Conservation (phyloP, 2,797 vertebrate species). For the Euphonia xanthogaster region DNA sequence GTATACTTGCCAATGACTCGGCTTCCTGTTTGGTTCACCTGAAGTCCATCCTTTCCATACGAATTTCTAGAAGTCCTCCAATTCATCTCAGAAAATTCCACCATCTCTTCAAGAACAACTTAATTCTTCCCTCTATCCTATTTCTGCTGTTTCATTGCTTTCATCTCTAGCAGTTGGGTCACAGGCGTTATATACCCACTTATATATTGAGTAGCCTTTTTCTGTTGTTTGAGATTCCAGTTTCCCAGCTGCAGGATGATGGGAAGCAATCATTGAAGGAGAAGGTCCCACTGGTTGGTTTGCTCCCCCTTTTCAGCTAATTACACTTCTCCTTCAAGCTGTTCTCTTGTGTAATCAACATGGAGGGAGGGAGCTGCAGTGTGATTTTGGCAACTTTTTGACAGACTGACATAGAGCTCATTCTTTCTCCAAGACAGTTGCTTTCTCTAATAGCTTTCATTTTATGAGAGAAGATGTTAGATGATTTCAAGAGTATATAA, state of each 20-base stretch:
- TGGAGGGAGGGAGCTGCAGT: neutral
- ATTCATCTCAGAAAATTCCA: neutral
- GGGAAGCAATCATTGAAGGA: neutral
- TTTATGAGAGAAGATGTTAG: neutral
- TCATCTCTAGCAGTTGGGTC: neutral
- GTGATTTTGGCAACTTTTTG: neutral
- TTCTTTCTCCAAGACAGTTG: neutral
- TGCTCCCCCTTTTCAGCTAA: neutral
- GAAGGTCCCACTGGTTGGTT: neutral
- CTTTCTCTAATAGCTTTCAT: neutral
- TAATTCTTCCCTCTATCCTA: neutral
- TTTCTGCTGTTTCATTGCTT: neutral
- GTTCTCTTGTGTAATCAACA: neutral
- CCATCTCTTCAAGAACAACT: neutral
- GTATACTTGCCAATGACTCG: fast-evolving
- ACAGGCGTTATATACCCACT: neutral
- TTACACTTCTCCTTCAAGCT: neutral
- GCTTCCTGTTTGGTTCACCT: neutral
- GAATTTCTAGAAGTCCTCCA: neutral
- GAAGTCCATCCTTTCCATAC: neutral
- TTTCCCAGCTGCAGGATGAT: neutral
- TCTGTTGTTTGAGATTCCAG: neutral
- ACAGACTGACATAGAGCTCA: neutral
- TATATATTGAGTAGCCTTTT: neutral
- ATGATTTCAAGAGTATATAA: neutral